Evolutionary conservation across 2,888 invertebrate genomes (phyloP).

Genomic region (Beris morrisii): DNA sequence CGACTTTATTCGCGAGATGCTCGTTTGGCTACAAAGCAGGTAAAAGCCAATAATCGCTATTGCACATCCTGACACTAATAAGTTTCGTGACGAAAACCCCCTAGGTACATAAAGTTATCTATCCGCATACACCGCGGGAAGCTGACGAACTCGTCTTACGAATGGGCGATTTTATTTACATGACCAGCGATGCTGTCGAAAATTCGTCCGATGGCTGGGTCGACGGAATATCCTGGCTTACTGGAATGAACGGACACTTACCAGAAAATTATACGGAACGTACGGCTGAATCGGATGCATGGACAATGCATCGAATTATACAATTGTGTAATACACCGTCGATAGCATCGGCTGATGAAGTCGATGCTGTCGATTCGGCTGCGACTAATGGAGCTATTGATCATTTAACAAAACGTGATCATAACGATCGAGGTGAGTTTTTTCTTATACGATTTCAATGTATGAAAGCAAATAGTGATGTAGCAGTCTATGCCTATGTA

Average conservation of each 20-base stretch:
- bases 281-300: slow-evolving; percentile 86
- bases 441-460: too few relatives aligned
- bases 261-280: slow-evolving; percentile 81
- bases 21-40: slow-evolving; percentile 71
- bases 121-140: slow-evolving; percentile 73
- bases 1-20: slow-evolving; percentile 84
- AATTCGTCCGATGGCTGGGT: slow-evolving; percentile 85
- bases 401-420: neutral
- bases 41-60: slow-evolving; percentile 45
- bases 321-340: slow-evolving; percentile 58
- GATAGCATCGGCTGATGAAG: slow-evolving; percentile 52
- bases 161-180: slow-evolving; percentile 83
- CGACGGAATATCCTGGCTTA: slow-evolving; percentile 63
- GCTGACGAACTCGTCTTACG: slow-evolving; percentile 83
- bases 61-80: neutral
- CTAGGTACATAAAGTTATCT: slow-evolving; percentile 77
- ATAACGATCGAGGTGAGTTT: neutral
- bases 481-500: too few relatives aligned
- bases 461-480: too few relatives aligned
- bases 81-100: neutral
- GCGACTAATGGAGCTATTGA: slow-evolving; percentile 49
- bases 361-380: slow-evolving; percentile 52
- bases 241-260: slow-evolving; percentile 72
- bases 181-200: slow-evolving; percentile 72
- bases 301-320: slow-evolving; percentile 81